Percentiles rank a stretch among this genome's conserved stretches.
Conservation (phyloP, 2,797 vertebrate species). For the Eulemur coronatus region DNA sequence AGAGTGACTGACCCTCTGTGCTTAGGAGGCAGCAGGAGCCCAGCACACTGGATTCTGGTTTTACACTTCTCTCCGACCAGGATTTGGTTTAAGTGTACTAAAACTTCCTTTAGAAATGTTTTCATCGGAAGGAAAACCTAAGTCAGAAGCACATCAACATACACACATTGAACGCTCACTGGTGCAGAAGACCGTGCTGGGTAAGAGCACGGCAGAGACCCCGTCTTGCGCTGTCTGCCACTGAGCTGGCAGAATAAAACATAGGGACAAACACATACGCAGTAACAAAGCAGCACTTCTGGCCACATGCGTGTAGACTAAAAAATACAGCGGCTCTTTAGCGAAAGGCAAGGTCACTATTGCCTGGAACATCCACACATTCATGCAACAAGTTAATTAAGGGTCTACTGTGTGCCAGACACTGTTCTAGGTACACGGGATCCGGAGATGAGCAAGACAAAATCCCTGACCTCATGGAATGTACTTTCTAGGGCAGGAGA, state of each 20-base stretch:
- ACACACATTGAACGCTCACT: background rate
- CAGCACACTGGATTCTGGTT: background rate
- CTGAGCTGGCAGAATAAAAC: background rate
- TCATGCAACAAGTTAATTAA: background rate
- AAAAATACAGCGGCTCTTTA: background rate
- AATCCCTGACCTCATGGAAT: background rate
- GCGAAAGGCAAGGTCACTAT: background rate
- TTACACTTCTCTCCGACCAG: background rate
- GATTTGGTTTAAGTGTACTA: background rate
- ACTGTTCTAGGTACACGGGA: background rate
- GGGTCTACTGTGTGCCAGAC: background rate
- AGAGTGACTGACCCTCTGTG: no score
- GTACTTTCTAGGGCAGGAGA: background rate
- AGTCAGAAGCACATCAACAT: background rate
- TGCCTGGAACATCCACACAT: background rate
- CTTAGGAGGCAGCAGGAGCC: background rate
- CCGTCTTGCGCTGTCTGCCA: fast-evolving
- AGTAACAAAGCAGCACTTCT: background rate
- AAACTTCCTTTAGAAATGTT: background rate
- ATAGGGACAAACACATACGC: background rate
- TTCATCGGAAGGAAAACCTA: background rate
- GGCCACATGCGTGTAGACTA: background rate
- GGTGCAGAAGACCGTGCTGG: background rate
- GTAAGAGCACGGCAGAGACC: background rate
- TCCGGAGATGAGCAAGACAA: background rate